phyloP scores from a whole-genome alignment of 2,888 invertebrate species.

The Harpagoxenus sublaevis region DNA sequence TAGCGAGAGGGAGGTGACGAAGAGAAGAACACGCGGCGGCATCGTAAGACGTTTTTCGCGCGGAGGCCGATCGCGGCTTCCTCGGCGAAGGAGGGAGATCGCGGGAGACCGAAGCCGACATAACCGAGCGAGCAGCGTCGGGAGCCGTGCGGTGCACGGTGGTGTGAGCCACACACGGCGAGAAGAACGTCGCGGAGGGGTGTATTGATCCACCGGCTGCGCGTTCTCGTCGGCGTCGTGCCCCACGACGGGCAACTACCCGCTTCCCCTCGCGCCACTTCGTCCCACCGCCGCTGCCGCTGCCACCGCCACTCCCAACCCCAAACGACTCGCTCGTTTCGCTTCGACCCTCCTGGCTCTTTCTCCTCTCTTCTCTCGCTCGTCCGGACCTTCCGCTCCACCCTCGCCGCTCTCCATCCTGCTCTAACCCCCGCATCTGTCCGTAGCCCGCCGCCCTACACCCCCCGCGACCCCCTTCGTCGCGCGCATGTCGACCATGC shows the following conservation, averaged over 20 bases:
- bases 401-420: conserved; percentile 2
- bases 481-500: conserved; percentile 58
- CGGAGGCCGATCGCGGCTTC: conserved; percentile 26
- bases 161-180: conserved; percentile 25
- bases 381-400: conserved; percentile 40
- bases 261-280: conserved; percentile 2
- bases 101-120: conserved; percentile 31
- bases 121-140: conserved; percentile 35
- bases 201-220: conserved; percentile 85
- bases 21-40: background rate
- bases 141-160: conserved; percentile 37
- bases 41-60: conserved; percentile 29
- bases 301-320: conserved; percentile 56
- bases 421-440: background rate
- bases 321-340: conserved; percentile 71
- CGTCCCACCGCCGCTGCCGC: conserved; percentile 28
- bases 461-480: conserved; percentile 51
- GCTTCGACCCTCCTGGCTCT: conserved; percentile 60
- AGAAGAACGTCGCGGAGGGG: conserved; percentile 75
- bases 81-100: conserved; percentile 31
- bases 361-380: conserved; percentile 41
- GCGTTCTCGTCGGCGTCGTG: conserved; percentile 73
- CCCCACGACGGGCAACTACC: conserved; percentile 54
- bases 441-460: conserved; percentile 55
- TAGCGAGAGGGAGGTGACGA: background rate